Conservation (phyloP, 2,888 invertebrate genomes). For the Lobophora halterata region DNA sequence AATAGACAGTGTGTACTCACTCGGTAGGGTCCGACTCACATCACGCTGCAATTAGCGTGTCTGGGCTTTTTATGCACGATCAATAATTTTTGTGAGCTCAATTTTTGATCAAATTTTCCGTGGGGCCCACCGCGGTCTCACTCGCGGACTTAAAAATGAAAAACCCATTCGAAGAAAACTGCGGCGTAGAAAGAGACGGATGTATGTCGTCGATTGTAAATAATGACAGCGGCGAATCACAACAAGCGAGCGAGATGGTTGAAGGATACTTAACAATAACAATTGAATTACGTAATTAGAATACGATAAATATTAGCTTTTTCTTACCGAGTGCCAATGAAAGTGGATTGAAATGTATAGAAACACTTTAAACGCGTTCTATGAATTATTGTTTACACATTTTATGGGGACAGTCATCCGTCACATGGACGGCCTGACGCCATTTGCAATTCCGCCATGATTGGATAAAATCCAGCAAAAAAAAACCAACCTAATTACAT, state of each 20-base stretch:
- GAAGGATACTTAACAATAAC: slow-evolving; percentile 46
- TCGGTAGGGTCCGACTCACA: slow-evolving; percentile 47
- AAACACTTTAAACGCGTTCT: slow-evolving; percentile 18
- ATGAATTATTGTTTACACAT: slow-evolving; percentile 43
- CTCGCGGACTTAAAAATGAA: slow-evolving; percentile 74
- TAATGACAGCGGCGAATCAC: slow-evolving; percentile 72
- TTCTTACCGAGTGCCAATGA: slow-evolving; percentile 15
- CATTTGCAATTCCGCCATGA: slow-evolving; percentile 67
- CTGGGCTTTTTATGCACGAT: slow-evolving; percentile 74
- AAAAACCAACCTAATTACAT: no score
- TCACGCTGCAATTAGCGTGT: slow-evolving; percentile 65
- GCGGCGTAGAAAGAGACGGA: slow-evolving; percentile 65
- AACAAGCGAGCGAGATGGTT: slow-evolving; percentile 70
- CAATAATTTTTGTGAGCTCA: slow-evolving; percentile 77
- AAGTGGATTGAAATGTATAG: slow-evolving; percentile 23
- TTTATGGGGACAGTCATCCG: slow-evolving; percentile 52
- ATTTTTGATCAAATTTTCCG: slow-evolving; percentile 76
- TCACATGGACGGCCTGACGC: slow-evolving; percentile 65
- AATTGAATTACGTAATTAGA: slow-evolving; percentile 53
- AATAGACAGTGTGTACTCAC: slow-evolving; percentile 61
- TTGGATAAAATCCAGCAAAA: no score
- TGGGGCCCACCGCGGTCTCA: slow-evolving; percentile 62
- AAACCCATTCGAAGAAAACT: slow-evolving; percentile 73
- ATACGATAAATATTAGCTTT: slow-evolving; percentile 4
- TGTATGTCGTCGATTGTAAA: slow-evolving; percentile 71